phyloP scores from a whole-genome alignment of 2,113 vertebrate species.

The Martes martes region DNA sequence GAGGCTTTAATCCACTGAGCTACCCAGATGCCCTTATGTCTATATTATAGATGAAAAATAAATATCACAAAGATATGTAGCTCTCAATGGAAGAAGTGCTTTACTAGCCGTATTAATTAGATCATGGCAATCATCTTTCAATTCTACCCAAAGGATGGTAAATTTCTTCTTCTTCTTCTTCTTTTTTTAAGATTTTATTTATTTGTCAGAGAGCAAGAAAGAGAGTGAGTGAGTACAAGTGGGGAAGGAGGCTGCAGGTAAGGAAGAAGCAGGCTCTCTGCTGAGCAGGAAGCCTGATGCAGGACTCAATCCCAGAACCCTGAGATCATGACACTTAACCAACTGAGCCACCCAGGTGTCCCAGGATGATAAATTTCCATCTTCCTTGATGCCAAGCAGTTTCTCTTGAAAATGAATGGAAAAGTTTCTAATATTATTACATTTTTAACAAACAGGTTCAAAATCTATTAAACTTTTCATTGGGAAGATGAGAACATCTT shows the following conservation, averaged over 20 bases:
- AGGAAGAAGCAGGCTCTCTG: too few relatives aligned
- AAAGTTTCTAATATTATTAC: neutral
- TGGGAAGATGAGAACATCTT: neutral
- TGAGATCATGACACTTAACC: too few relatives aligned
- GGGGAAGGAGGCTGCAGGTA: too few relatives aligned
- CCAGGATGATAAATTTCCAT: neutral
- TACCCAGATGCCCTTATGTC: neutral
- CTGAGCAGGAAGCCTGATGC: too few relatives aligned
- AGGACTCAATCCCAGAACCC: too few relatives aligned
- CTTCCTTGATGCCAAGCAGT: neutral
- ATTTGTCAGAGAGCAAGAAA: too few relatives aligned
- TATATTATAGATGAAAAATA: neutral
- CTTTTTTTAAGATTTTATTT: too few relatives aligned
- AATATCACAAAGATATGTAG: neutral
- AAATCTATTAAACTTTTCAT: neutral
- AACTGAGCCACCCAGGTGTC: too few relatives aligned
- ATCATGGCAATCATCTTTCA: neutral
- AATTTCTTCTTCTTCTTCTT: neutral
- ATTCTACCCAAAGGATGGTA: neutral
- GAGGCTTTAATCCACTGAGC: too few relatives aligned
- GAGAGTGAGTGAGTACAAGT: too few relatives aligned
- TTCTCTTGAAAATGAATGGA: neutral
- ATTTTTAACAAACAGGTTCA: neutral
- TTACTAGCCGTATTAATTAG: neutral
- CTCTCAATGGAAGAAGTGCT: neutral